Evolutionary conservation across 2,113 vertebrate species (phyloP), one percentile per base, ranked within the genome.

Genomic region (Melanerpes formicivorus): DNA sequence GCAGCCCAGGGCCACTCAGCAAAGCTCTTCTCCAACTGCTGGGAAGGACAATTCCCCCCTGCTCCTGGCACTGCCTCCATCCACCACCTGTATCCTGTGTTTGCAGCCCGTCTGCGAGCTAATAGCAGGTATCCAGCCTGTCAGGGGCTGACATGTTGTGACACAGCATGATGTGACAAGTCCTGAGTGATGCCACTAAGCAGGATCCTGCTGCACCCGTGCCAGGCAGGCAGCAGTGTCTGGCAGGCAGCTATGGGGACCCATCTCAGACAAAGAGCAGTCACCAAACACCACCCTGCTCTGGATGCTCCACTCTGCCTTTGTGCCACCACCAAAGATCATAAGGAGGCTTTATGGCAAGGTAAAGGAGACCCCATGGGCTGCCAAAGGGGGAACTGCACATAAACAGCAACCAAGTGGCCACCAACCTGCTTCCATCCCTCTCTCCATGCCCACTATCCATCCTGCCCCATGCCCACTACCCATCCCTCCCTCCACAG

Each of bases 61-160:
- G 76, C 86, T 86, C 44, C 59, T 73, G 74, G 78, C 93, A 70
- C 86, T 42, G 86, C 89, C 89, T 93, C 11, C 59, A 2, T 10
- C 67, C 94, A 59, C 80, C 95, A 84, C 94, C 93, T 95, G 80
- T 84, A 82, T 88, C 93, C 94, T 87, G 92, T 94, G 84, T 95
- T 95, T 95, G 91, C 92, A 69, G 22, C 95, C 52, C 84, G 69
- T 63, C 93, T 96, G 90, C 52, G 58, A 91, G 92, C 76, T 95
- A 96, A 96, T 95, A 94, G 95, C 96, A 96, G 96, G 95, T 95
- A 95, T 93, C 95, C 95, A 93, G 94, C 90, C 96, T 96, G 97
- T 96, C 96, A 96, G 94, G 89, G 78, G 64, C 96, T 96, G 93
- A 97, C 96, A 95, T 96, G 96, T 94, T 96, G 91, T 96, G 96